Percentiles rank a stretch among this genome's conserved stretches.
Conservation (phyloP, 2,888 invertebrate species). For the Schizotus pectinicornis region DNA sequence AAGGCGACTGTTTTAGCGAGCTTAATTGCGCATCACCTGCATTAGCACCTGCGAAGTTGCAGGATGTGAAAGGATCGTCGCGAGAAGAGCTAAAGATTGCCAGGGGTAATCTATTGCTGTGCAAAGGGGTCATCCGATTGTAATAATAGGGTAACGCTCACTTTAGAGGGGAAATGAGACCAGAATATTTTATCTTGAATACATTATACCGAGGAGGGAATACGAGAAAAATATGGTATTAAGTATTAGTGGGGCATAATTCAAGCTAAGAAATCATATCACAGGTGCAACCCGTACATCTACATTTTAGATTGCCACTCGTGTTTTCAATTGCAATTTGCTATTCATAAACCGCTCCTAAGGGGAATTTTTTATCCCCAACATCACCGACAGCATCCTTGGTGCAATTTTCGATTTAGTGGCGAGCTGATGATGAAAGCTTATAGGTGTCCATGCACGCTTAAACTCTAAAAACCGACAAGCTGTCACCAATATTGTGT, state of each 20-base stretch:
- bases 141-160: conserved; percentile 55
- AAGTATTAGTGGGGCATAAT: conserved; percentile 40
- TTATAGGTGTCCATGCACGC: conserved; percentile 4
- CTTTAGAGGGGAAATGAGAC: conserved; percentile 54
- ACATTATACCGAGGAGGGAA: conserved; percentile 48
- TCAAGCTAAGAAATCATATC: conserved; percentile 40
- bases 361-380: background rate
- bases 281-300: conserved; percentile 50
- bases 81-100: conserved; percentile 33
- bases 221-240: conserved; percentile 52
- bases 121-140: conserved; percentile 56
- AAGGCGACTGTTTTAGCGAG: background rate
- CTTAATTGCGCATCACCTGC: conserved; percentile 14
- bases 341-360: conserved; percentile 29
- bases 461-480: conserved; percentile 49
- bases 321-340: conserved; percentile 32
- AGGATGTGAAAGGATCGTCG: conserved; percentile 25
- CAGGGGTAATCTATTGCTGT: conserved; percentile 44
- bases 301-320: conserved; percentile 49
- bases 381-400: background rate
- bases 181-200: conserved; percentile 56
- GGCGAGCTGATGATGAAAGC: background rate
- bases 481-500: conserved; percentile 58
- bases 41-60: conserved; percentile 8
- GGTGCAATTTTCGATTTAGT: conserved; percentile 3